Evolutionary conservation across 2,113 vertebrate species (phyloP).

Genomic region (Microcebus ravelobensis): DNA sequence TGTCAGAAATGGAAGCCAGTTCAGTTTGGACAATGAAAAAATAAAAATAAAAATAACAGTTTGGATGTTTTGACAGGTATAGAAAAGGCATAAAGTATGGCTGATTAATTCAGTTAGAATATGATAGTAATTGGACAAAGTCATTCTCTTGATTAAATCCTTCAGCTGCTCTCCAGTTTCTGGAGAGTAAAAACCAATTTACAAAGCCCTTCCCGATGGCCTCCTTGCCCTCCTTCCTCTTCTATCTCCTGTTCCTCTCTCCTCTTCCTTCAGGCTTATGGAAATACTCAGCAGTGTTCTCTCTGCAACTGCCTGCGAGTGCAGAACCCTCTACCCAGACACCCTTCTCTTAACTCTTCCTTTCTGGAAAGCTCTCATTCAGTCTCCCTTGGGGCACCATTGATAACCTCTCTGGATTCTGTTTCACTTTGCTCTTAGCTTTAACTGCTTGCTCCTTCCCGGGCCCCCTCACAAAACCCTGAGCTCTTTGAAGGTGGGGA

Average conservation of each 20-base stretch:
- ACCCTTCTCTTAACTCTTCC: neutral
- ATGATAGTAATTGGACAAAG: slow-evolving; percentile 49
- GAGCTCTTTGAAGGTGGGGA: neutral
- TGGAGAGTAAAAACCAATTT: neutral
- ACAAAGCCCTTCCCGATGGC: neutral
- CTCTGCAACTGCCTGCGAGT: neutral
- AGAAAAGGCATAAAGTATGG: slow-evolving; percentile 6
- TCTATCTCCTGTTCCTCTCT: neutral
- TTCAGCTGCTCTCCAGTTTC: neutral
- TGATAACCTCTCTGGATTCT: neutral
- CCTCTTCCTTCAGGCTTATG: neutral
- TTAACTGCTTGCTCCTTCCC: neutral
- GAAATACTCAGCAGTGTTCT: neutral
- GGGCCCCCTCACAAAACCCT: neutral
- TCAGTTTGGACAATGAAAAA: slow-evolving; percentile 49
- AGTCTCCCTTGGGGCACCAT: neutral
- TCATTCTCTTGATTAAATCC: slow-evolving; percentile 32
- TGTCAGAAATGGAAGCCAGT: slow-evolving; percentile 57
- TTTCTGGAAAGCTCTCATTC: neutral
- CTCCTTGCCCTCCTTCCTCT: neutral
- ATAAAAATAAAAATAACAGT: neutral
- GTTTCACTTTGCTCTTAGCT: neutral
- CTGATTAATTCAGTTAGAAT: slow-evolving; percentile 49
- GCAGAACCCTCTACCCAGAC: neutral
- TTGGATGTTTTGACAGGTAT: slow-evolving; percentile 66